These are phyloP conservation scores for Hydroisotoma schaefferi DNA, from an alignment of 2,888 invertebrate species.

Conservation along the genomic window DNA sequence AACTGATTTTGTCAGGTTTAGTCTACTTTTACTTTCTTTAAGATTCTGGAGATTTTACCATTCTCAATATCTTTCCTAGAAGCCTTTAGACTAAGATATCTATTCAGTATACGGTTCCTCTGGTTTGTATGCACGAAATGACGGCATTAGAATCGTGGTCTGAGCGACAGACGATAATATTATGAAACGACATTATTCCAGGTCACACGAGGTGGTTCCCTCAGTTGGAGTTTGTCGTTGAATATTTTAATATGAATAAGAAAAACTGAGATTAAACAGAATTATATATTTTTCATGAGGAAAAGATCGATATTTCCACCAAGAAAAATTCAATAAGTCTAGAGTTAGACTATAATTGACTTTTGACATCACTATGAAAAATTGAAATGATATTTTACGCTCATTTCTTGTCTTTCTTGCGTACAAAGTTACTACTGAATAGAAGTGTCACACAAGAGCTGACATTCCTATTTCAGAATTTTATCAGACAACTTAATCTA, in stretches of 20 bases:
- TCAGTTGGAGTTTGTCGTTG: constrained; percentile 2
- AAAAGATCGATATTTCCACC: too few species aligned
- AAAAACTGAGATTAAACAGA: background rate
- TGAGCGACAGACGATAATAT: constrained; percentile 12
- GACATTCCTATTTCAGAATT: constrained; percentile 2
- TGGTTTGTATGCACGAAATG: constrained; percentile 12
- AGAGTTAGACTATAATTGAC: too few species aligned
- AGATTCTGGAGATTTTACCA: too few species aligned
- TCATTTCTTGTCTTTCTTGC: too few species aligned
- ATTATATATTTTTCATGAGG: too few species aligned
- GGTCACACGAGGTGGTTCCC: constrained; percentile 5
- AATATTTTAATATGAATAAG: constrained; percentile 9
- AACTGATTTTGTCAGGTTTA: constrained; percentile 1
- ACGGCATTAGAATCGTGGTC: constrained; percentile 2
- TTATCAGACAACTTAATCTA: constrained; percentile 16
- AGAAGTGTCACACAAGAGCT: too few species aligned
- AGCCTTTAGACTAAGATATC: too few species aligned
- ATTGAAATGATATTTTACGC: too few species aligned
- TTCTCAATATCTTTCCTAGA: too few species aligned
- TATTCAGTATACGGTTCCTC: background rate
- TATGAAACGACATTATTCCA: constrained; percentile 2
- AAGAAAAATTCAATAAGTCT: too few species aligned
- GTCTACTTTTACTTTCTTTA: background rate
- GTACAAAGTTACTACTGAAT: too few species aligned
- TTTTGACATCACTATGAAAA: too few species aligned